A percentile compares a stretch with the other conserved stretches of the same genome.
Conservation (phyloP, 2,113 vertebrate species). For the Zapornia atra region DNA sequence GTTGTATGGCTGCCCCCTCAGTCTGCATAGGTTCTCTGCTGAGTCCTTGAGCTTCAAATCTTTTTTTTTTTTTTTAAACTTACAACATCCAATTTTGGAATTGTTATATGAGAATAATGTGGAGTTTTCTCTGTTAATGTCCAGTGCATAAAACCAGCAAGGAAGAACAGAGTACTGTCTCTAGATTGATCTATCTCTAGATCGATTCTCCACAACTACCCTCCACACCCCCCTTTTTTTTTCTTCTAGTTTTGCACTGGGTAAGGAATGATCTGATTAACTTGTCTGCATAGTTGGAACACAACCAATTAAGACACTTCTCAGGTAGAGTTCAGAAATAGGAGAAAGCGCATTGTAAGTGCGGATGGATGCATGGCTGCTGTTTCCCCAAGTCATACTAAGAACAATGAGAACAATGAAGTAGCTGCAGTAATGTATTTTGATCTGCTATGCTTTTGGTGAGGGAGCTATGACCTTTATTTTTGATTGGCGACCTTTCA, state of each 20-base stretch:
- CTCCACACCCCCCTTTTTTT: accelerated
- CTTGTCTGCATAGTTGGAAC: neutral
- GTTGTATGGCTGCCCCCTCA: neutral
- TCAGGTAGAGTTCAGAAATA: neutral
- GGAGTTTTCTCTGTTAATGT: neutral
- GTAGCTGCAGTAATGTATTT: neutral
- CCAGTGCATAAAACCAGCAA: too few species aligned
- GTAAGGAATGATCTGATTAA: neutral
- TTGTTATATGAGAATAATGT: neutral
- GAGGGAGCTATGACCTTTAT: neutral
- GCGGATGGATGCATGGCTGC: neutral
- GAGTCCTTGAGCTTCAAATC: neutral
- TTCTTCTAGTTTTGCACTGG: neutral
- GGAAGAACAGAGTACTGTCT: too few species aligned
- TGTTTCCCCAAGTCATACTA: accelerated
- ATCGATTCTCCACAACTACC: neutral
- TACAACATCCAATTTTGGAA: neutral
- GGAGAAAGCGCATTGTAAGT: neutral
- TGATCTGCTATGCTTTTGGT: neutral
- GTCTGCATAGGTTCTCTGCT: neutral
- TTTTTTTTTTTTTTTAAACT: neutral
- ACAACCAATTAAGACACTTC: neutral
- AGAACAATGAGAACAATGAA: neutral
- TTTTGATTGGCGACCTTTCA: neutral
- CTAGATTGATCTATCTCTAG: neutral